Conservation (phyloP, 2,888 invertebrate genomes). For the Acleris laterana region DNA sequence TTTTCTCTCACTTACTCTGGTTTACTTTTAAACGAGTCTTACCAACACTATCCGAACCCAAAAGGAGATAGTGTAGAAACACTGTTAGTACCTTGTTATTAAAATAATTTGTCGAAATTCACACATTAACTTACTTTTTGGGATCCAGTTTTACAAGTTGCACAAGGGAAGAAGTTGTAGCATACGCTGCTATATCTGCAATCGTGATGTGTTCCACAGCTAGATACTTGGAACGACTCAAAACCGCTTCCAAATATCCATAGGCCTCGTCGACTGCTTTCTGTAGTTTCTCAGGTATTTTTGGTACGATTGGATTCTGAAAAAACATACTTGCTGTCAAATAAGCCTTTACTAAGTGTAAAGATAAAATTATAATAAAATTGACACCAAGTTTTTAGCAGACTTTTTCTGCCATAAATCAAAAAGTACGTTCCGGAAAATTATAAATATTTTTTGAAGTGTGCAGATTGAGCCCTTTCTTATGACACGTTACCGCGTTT, state of each 20-base stretch:
- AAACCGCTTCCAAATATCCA: conserved; percentile 21
- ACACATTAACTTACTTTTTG: conserved; percentile 76
- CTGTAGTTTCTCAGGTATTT: not conserved
- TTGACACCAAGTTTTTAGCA: too few species aligned
- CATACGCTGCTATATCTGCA: conserved; percentile 42
- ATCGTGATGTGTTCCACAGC: not conserved
- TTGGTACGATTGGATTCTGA: conserved; percentile 8
- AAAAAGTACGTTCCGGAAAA: too few species aligned
- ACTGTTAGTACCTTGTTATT: not conserved
- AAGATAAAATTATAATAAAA: too few species aligned
- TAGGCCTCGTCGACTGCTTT: not conserved
- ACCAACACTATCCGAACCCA: too few species aligned
- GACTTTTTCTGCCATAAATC: too few species aligned
- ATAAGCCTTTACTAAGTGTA: too few species aligned
- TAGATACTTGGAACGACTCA: not conserved
- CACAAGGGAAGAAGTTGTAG: conserved; percentile 66
- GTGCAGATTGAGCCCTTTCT: too few species aligned
- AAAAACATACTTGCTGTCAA: not conserved
- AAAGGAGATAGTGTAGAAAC: too few species aligned
- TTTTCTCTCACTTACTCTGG: too few species aligned
- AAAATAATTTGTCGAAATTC: not conserved
- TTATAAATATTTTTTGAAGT: too few species aligned
- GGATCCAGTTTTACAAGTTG: conserved; percentile 75
- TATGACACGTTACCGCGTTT: too few species aligned
- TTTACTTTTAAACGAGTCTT: too few species aligned